Evolutionary conservation across 1,140 invertebrate genomes (phyloP), one percentile per base, ranked within the genome.

Genomic region (Penaeus indicus): DNA sequence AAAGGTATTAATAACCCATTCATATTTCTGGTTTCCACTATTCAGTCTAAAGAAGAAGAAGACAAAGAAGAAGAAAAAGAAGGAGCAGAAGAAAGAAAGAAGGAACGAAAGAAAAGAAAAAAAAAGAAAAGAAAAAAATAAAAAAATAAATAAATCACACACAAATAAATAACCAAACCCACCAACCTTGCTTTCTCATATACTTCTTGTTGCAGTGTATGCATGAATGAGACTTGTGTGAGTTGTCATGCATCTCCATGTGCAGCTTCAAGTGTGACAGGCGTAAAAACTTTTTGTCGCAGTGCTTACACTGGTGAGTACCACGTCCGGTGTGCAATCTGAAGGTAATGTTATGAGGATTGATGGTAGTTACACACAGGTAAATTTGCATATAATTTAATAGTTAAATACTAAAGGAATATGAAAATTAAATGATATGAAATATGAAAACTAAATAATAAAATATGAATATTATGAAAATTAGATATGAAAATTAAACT

Each of bases 161-260:
- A 75, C 1, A 72, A 69, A 69, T 10, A 69, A 1, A 25, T 10
- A 32, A 75, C 5, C 38, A 75, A 75, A 75, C 16, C 0, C 19
- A 75, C 72, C 21, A 32, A 75, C 72, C 72, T 75, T 75, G 27
- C 25, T 75, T 75, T 75, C 42, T 75, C 72, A 75, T 75, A 38
- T 75, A 75, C 18, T 38, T 75, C 42, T 75, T 75, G 27, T 75
- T 38, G 42, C 72, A 75, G 72, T 75, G n/a, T 19, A 38, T 27
- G 42, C 72, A 75, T 27, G 72, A 19, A 75, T 75, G 42, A 75
- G 42, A 75, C 42, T 75, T 75, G 13, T 75, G 27, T 27, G 42
- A 27, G n/a, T 38, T 75, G 72, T 75, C 42, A 38, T 75, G 72
- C 27, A 75, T 75, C 72, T 75, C 72, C 72, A 75, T 75, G 27